phyloP scores from a whole-genome alignment of 2,888 invertebrate species.

The Shargacucullia verbasci region DNA sequence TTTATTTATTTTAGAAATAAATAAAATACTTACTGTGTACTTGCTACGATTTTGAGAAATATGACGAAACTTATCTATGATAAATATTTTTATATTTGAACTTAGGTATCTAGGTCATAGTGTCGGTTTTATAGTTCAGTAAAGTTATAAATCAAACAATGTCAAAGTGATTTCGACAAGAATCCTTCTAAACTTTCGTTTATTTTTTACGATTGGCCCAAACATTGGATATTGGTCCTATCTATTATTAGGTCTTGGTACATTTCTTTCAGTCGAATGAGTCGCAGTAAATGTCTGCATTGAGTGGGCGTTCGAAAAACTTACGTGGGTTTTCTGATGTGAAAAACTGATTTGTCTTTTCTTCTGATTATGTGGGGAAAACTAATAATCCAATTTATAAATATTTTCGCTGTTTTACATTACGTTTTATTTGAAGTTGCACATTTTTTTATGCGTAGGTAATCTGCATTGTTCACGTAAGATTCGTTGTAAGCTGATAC shows the following conservation, averaged over 20 bases:
- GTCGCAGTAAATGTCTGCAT: constrained; percentile 49
- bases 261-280: constrained; percentile 58
- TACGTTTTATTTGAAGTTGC: constrained; percentile 4
- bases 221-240: constrained; percentile 46
- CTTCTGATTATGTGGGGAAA: constrained; percentile 52
- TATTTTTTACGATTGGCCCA: constrained; percentile 50
- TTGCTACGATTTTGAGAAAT: too few species aligned
- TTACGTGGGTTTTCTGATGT: constrained; percentile 56
- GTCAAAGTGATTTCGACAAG: constrained; percentile 59
- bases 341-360: constrained; percentile 60
- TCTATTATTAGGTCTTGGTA: constrained; percentile 49
- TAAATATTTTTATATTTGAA: too few species aligned
- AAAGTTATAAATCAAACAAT: constrained; percentile 57
- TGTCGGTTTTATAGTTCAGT: constrained; percentile 13
- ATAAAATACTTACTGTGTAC: too few species aligned
- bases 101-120: neutral
- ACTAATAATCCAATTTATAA: constrained; percentile 21
- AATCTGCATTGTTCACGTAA: neutral
- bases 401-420: constrained; percentile 3
- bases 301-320: constrained; percentile 45
- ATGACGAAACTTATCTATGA: too few species aligned
- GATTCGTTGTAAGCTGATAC: neutral
- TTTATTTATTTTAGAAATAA: too few species aligned
- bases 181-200: constrained; percentile 60
- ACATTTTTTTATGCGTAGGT: neutral